Evolutionary conservation across 1,140 invertebrate genomes (phyloP).

Genomic region (Nasonia longicornis): DNA sequence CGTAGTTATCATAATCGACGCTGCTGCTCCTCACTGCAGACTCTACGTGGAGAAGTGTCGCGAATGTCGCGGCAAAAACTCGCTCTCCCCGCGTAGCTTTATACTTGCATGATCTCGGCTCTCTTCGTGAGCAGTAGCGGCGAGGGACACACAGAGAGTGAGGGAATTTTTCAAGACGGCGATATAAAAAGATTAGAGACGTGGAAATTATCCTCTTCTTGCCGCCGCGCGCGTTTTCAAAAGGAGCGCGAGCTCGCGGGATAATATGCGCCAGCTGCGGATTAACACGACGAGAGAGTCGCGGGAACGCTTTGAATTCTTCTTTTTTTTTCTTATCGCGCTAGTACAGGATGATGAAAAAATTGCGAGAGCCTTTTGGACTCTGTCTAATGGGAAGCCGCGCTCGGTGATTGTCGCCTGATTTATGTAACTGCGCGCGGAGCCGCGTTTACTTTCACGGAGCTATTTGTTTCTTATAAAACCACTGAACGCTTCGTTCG

Average conservation of each 20-base stretch:
- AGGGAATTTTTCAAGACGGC: constrained; percentile 7
- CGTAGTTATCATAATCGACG: constrained; percentile 36
- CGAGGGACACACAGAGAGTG: not conserved
- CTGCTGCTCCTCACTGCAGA: not conserved
- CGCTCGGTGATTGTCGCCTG: too few species aligned
- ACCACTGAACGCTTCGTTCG: too few species aligned
- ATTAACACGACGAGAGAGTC: not conserved
- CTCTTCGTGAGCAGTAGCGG: not conserved
- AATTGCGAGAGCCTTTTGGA: not conserved
- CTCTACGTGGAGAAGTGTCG: not conserved
- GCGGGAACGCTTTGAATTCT: not conserved
- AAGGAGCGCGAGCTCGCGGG: not conserved
- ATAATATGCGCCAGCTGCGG: not conserved
- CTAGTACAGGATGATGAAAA: not conserved
- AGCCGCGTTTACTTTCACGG: not conserved
- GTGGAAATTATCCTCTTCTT: constrained; percentile 35
- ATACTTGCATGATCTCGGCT: constrained; percentile 25
- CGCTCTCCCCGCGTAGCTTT: not conserved
- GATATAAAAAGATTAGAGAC: constrained; percentile 40
- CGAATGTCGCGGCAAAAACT: constrained; percentile 26
- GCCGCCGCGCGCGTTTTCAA: not conserved
- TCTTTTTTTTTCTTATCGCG: too few species aligned
- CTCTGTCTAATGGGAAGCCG: too few species aligned
- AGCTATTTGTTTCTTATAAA: not conserved
- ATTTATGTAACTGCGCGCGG: too few species aligned